Evolutionary conservation across 2,113 vertebrate species (phyloP).

Genomic region (Salvelinus namaycush): DNA sequence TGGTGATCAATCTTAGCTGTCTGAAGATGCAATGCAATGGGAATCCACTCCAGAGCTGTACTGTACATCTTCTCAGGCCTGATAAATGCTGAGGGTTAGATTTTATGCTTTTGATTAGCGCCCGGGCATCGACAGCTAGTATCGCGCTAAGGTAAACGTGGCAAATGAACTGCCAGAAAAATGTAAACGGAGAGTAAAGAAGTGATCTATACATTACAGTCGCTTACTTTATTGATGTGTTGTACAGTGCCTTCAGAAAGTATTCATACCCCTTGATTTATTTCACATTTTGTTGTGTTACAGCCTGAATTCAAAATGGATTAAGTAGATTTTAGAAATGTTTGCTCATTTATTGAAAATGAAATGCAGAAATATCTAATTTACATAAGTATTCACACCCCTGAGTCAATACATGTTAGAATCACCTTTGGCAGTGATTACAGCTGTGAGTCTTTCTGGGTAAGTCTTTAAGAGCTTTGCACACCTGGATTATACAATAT

Average conservation of each 20-base stretch:
- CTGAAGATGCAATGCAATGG: constrained; percentile 55
- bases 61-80: constrained; percentile 46
- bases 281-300: too few relatives aligned
- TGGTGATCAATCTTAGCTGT: constrained; percentile 68
- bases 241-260: not conserved
- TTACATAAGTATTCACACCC: too few relatives aligned
- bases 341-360: too few relatives aligned
- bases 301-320: too few relatives aligned
- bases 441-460: too few relatives aligned
- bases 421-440: too few relatives aligned
- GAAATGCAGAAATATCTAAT: too few relatives aligned
- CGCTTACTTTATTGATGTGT: not conserved
- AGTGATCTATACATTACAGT: not conserved
- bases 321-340: too few relatives aligned
- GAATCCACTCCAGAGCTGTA: constrained; percentile 43
- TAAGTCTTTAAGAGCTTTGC: too few relatives aligned
- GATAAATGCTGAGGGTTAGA: constrained; percentile 52
- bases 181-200: constrained; percentile 1
- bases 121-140: not conserved
- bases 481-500: too few relatives aligned
- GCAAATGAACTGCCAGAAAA: constrained; percentile 1
- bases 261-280: too few relatives aligned
- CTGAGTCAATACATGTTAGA: too few relatives aligned
- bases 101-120: constrained; percentile 47
- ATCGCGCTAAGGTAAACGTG: constrained; percentile 5